Evolutionary conservation across 2,888 invertebrate species (phyloP).

Genomic region (Agrotis puta): DNA sequence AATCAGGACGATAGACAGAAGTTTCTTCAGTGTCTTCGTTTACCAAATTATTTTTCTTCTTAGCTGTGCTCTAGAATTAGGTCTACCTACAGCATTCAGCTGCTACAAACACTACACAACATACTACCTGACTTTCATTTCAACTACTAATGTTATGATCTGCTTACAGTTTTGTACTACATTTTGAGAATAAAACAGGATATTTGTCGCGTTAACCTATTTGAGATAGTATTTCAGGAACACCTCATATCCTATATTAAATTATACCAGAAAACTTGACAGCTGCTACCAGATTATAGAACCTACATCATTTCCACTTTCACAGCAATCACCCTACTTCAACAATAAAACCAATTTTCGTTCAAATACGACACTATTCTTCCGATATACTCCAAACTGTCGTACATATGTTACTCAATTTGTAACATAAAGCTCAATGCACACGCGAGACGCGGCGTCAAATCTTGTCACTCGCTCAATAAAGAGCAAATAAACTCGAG

Average conservation of each 20-base stretch:
- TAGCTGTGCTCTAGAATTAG: not conserved
- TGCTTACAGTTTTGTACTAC: too few relatives aligned
- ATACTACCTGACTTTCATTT: too few relatives aligned
- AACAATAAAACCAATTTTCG: conserved; percentile 36
- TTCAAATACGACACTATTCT: conserved; percentile 26
- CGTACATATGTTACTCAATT: conserved; percentile 51
- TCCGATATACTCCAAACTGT: conserved; percentile 19
- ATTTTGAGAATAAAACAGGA: not conserved
- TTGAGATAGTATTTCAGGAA: not conserved
- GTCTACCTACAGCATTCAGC: not conserved
- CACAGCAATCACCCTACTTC: conserved; percentile 2
- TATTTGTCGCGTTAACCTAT: not conserved
- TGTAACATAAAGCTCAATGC: conserved; percentile 67
- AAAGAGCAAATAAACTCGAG: conserved; percentile 85
- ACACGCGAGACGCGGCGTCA: conserved; percentile 71
- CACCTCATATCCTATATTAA: not conserved
- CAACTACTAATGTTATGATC: too few relatives aligned
- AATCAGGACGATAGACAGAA: not conserved
- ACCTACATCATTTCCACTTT: not conserved
- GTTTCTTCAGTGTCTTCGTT: not conserved
- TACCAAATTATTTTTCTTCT: not conserved
- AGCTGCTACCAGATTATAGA: not conserved
- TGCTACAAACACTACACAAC: too few relatives aligned
- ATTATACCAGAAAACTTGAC: not conserved
- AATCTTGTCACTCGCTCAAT: conserved; percentile 82